Evolutionary conservation across 2,797 vertebrate genomes (phyloP).

Genomic region (Phoeniculus purpureus): DNA sequence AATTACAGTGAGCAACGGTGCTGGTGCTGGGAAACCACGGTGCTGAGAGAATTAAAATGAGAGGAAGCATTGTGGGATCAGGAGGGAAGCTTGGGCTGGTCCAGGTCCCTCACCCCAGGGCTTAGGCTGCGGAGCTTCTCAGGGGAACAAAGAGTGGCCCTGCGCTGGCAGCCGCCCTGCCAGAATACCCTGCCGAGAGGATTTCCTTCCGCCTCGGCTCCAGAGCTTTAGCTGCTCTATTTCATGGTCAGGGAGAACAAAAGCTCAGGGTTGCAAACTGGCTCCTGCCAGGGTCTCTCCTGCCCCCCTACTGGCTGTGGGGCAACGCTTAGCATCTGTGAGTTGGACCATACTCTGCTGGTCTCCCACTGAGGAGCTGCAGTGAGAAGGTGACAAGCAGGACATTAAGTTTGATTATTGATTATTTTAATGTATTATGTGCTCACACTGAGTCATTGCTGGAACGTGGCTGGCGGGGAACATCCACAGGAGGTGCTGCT

Average conservation of each 20-base stretch:
- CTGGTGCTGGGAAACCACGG: accelerated
- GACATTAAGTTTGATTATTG: not conserved
- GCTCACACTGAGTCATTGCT: accelerated
- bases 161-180: accelerated
- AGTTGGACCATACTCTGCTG: accelerated
- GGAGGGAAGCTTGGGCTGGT: not conserved
- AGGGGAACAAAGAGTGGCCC: not conserved
- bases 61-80: accelerated
- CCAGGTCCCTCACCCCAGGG: accelerated
- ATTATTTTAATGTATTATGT: not conserved
- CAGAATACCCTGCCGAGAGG: not conserved
- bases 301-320: not conserved
- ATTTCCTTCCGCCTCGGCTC: not conserved
- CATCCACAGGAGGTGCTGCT: not conserved
- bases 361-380: accelerated
- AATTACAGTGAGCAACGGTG: not conserved
- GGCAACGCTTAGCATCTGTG: accelerated
- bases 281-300: not conserved
- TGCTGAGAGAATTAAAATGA: not conserved
- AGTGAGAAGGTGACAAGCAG: not conserved
- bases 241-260: not conserved
- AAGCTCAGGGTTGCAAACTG: not conserved
- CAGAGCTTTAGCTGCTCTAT: not conserved
- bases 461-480: not conserved
- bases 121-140: not conserved